phyloP scores from a whole-genome alignment of 1,140 invertebrate species.

The Caenorhabditis inopinata region DNA sequence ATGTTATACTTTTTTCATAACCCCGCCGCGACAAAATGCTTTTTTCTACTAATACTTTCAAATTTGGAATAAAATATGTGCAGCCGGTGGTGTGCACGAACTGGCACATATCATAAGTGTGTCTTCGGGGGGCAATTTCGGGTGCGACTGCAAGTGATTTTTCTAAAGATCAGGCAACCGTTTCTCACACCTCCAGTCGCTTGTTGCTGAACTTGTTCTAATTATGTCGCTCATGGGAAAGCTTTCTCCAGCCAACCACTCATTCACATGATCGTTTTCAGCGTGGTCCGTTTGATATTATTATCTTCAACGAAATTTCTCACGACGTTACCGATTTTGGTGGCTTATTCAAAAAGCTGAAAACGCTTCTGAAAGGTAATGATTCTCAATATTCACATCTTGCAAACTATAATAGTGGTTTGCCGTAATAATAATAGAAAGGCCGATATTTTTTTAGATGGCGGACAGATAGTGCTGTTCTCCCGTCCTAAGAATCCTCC shows the following conservation, averaged over 20 bases:
- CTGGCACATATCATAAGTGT: too few species aligned
- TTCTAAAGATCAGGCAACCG: neutral
- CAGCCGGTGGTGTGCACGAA: too few species aligned
- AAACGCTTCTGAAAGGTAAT: conserved; percentile 37
- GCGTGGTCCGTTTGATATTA: conserved; percentile 35
- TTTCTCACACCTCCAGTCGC: neutral
- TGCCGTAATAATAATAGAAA: too few species aligned
- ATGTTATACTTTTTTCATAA: too few species aligned
- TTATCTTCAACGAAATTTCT: conserved; percentile 42
- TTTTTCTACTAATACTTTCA: too few species aligned
- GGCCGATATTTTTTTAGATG: neutral
- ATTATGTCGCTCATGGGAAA: neutral
- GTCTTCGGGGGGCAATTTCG: too few species aligned
- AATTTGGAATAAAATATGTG: too few species aligned
- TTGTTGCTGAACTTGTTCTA: conserved; percentile 9
- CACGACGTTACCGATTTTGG: conserved; percentile 40
- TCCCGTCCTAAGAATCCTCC: conserved; percentile 46
- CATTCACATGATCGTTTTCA: conserved; percentile 17
- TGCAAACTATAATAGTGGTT: too few species aligned
- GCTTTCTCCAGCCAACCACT: neutral
- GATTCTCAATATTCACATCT: neutral
- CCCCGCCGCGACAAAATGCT: too few species aligned
- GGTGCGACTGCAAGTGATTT: neutral
- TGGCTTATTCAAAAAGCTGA: conserved; percentile 40
- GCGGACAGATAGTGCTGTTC: conserved; percentile 30